Percentiles rank a stretch among this genome's conserved stretches.
These are phyloP conservation scores for silkworm (Bombyx mori) DNA, from an alignment of 1,140 invertebrate species.

Conservation along the genomic window ASM3026992v2 NC_085116.1:17051001-17051500, in stretches of 20 bases:
- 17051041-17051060: constrained; percentile 1
- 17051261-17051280: constrained; percentile 2
- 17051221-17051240: constrained; percentile 7
- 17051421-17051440: constrained; percentile 6
- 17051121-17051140: constrained; percentile 6
- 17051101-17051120: constrained; percentile 1
- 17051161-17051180: constrained; percentile 1
- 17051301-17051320: constrained; percentile 14
- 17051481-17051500: constrained; percentile 13
- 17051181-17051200: constrained; percentile 7
- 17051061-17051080: constrained; percentile 5
- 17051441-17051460: constrained; percentile 23
- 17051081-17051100: constrained; percentile 5
- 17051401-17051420: constrained; percentile 12
- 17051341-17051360: constrained; percentile 4
- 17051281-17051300: constrained; percentile 8
- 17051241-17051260: constrained; percentile 6
- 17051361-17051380: constrained; percentile 3
- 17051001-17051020: constrained; percentile 3
- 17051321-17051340: constrained; percentile 8
- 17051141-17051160: constrained; percentile 7
- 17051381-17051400: constrained; percentile 11
- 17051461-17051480: constrained; percentile 18
- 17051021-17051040: constrained; percentile 2
- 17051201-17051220: constrained; percentile 5